These are phyloP conservation scores for Macrobrachium rosenbergii DNA, from an alignment of 1,140 invertebrate genomes.

Conservation along the genomic window DNA sequence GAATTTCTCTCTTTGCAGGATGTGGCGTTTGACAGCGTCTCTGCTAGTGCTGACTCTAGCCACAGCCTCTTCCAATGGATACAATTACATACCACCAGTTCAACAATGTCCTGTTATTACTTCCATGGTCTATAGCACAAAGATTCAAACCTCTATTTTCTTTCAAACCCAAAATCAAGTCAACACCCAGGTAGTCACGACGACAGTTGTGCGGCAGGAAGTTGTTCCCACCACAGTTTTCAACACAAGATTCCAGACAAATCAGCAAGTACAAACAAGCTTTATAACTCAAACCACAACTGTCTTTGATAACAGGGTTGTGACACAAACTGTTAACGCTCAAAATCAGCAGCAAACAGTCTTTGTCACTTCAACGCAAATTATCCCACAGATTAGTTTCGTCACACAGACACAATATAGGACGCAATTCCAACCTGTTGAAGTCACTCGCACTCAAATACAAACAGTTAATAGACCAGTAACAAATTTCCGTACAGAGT, in stretches of 20 bases:
- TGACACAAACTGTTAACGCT: constrained; percentile 36
- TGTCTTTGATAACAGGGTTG: constrained; percentile 17
- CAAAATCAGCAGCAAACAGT: neutral
- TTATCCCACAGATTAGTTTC: constrained; percentile 23
- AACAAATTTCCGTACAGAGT: constrained; percentile 16
- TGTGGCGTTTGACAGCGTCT: constrained; percentile 57
- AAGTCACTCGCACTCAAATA: constrained; percentile 37
- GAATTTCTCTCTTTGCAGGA: constrained; percentile 61
- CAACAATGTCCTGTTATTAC: constrained; percentile 35
- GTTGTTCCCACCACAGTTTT: constrained; percentile 38
- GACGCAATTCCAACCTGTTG: constrained; percentile 36
- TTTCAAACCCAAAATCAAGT: constrained; percentile 23
- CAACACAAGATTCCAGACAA: constrained; percentile 6
- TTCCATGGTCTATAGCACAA: constrained; percentile 27
- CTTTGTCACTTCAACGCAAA: constrained; percentile 46
- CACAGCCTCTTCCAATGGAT: constrained; percentile 27
- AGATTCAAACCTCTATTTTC: constrained; percentile 3
- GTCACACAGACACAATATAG: constrained; percentile 28
- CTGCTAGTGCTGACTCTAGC: constrained; percentile 51
- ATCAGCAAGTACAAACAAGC: constrained; percentile 38
- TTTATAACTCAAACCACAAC: constrained; percentile 5
- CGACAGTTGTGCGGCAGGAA: constrained; percentile 29
- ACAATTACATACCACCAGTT: constrained; percentile 26
- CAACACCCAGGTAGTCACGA: constrained; percentile 43
- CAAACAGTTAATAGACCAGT: constrained; percentile 28